phyloP scores from a whole-genome alignment of 2,888 invertebrate species.

The Ypsolopha scabrella region DNA sequence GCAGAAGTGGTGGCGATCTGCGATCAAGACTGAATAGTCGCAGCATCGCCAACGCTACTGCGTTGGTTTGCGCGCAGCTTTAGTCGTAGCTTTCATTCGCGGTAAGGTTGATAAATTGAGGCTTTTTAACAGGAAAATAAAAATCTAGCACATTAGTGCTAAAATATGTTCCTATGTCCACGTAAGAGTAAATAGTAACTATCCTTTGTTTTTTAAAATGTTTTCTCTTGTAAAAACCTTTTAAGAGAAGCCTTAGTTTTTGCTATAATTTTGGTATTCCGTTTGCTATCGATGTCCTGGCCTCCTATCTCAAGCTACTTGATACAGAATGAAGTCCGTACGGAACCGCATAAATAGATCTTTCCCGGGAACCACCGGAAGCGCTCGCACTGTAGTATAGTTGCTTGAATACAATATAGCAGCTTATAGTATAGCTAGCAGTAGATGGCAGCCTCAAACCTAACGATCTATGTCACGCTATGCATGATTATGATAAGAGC shows the following conservation, averaged over 20 bases:
- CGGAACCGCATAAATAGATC: slow-evolving; percentile 69
- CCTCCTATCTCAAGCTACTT: slow-evolving; percentile 49
- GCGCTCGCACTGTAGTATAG: slow-evolving; percentile 60
- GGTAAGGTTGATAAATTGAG: too few relatives aligned
- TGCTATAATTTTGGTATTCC: too few relatives aligned
- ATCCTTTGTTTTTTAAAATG: too few relatives aligned
- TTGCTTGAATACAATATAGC: slow-evolving; percentile 35
- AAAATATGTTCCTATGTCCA: too few relatives aligned
- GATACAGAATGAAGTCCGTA: slow-evolving; percentile 50
- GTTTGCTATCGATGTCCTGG: slow-evolving; percentile 10
- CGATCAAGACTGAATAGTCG: too few relatives aligned
- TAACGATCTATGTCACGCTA: slow-evolving; percentile 62
- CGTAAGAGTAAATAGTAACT: too few relatives aligned
- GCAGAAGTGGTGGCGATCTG: not conserved
- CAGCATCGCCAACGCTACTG: too few relatives aligned
- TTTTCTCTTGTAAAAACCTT: too few relatives aligned
- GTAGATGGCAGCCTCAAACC: slow-evolving; percentile 40
- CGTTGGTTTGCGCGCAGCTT: not conserved
- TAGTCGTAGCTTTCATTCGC: not conserved
- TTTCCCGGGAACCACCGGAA: slow-evolving; percentile 67
- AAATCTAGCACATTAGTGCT: too few relatives aligned
- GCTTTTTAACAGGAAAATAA: too few relatives aligned
- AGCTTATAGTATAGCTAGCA: slow-evolving; percentile 29
- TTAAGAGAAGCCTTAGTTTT: too few relatives aligned
- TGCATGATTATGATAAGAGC: slow-evolving; percentile 67